phyloP scores from a whole-genome alignment of 2,113 vertebrate genomes.

The Paratilapia polleni region DNA sequence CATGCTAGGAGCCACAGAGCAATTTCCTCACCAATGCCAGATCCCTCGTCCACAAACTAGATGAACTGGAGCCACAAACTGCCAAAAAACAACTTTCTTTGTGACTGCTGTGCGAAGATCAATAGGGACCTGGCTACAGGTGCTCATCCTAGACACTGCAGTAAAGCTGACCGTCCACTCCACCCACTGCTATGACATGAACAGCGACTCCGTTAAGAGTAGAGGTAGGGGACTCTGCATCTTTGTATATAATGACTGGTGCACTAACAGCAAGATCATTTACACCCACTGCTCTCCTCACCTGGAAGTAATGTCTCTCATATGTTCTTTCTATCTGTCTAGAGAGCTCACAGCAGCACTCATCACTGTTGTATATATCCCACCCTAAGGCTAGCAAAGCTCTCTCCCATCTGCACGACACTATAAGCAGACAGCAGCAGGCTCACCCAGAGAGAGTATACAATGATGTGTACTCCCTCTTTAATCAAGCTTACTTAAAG shows the following conservation, averaged over 20 bases:
- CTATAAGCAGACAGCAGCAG: background rate
- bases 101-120: too few relatives aligned
- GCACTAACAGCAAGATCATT: background rate
- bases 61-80: too few relatives aligned
- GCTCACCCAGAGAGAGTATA: background rate
- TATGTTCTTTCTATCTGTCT: background rate
- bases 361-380: background rate
- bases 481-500: conserved; percentile 7
- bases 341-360: background rate
- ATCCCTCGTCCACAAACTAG: too few relatives aligned
- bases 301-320: background rate
- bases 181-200: background rate
- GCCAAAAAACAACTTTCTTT: too few relatives aligned
- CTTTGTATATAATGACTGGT: background rate
- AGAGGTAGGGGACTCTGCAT: background rate
- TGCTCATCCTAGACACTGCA: background rate
- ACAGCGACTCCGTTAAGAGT: background rate
- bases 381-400: background rate
- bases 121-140: too few relatives aligned
- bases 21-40: too few relatives aligned
- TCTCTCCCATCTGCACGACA: background rate
- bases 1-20: too few relatives aligned
- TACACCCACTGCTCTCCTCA: background rate
- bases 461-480: background rate
- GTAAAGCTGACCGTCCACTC: background rate